These are phyloP conservation scores for Ganaspis sp. DNA, from an alignment of 1,140 invertebrate genomes.

Conservation along the genomic window DNA sequence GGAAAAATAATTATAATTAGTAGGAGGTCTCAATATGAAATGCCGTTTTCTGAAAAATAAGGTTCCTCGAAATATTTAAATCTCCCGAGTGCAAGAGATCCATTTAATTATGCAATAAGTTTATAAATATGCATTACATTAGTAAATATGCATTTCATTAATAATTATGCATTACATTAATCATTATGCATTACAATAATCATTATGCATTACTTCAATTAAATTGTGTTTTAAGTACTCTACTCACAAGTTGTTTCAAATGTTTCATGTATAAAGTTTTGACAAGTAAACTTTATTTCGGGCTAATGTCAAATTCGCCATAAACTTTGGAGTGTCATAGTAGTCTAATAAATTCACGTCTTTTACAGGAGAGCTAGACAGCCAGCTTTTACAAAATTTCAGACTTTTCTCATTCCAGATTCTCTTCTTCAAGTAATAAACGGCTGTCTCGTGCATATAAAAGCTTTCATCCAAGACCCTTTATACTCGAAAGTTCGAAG, in stretches of 20 bases:
- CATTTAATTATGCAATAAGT: too few species aligned
- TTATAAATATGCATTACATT: neutral
- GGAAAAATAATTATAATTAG: conserved; percentile 12
- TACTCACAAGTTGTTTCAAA: too few species aligned
- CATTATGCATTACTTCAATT: too few species aligned
- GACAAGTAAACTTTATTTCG: neutral
- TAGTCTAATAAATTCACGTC: conserved; percentile 17
- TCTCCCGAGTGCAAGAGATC: neutral
- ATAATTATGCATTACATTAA: neutral
- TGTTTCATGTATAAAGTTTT: neutral
- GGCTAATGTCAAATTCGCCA: neutral
- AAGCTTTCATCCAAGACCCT: neutral
- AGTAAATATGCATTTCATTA: too few species aligned
- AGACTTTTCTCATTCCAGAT: conserved; percentile 22
- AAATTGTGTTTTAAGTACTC: too few species aligned
- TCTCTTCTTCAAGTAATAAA: conserved; percentile 18
- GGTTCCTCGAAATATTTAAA: neutral
- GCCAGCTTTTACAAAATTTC: conserved; percentile 13
- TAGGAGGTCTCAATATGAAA: neutral
- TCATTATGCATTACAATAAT: neutral
- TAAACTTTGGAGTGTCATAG: neutral
- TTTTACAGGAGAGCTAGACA: neutral
- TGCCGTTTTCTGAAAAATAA: neutral
- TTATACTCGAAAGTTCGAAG: conserved; percentile 13
- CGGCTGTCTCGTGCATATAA: conserved; percentile 25